Evolutionary conservation across 2,888 invertebrate genomes (phyloP), one percentile per base, ranked within the genome.

Genomic region (Micoletzkya japonica): DNA sequence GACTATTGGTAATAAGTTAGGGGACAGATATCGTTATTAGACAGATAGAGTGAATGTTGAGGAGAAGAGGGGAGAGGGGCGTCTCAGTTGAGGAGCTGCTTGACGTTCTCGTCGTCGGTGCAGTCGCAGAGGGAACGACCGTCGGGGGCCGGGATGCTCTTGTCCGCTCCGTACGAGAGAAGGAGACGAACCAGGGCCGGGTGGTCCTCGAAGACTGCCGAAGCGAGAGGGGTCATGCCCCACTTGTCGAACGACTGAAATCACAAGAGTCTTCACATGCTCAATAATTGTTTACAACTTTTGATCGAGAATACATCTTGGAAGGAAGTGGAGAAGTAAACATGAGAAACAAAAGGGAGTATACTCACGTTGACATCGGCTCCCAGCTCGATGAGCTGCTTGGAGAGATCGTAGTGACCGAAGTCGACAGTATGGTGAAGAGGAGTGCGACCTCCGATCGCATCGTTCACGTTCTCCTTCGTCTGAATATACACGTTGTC

Each of bases 191-290:
- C 95, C 88, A 94, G 94, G 74, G 91, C 91, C 67, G 91, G 92
- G 86, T 96, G 96, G 32, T 94, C 94, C 88, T 97, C 96, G 93
- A 93, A 97, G 84, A 96, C 93, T 71, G 96, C 96, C 79, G 95
- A 94, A 82, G 96, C 87, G 60, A 97, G 88, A 39, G 95, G 92
- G 74, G 93, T 93, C 80, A 97, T 95, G 39, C 95, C 95, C 89
- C 95, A 93, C 88, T 94, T 94, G 87, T 96, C 96, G 85, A 90
- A 90, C 81, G 91, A 91, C 95, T 96, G 87, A 72, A 89, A 89
- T 6, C 6, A 59, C 36, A 36, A 50, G n/a, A n/a, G n/a, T n/a
- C n/a, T n/a, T n/a, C 20, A 20, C 20, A 10, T 44, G 10, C 20
- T 10, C 10, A n/a, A n/a, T n/a, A n/a, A n/a, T n/a, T n/a, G n/a